Conservation (phyloP, 2,797 vertebrate species). For the Chaetophractus vellerosus region DNA sequence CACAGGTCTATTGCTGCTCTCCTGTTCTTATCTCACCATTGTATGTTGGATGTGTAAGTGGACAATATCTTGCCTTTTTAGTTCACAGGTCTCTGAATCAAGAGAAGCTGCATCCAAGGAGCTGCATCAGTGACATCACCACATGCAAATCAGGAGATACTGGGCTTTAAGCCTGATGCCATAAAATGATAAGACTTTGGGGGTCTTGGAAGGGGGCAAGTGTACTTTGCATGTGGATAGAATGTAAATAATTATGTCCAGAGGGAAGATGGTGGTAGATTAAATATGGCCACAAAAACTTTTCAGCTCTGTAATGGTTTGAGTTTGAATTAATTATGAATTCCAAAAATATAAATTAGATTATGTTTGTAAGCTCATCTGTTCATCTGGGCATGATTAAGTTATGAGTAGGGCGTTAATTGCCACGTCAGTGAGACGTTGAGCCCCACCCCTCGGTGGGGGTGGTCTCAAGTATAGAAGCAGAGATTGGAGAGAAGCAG, state of each 20-base stretch:
- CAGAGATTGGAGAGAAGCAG: too few relatives aligned
- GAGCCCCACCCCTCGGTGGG: too few relatives aligned
- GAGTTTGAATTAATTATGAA: too few relatives aligned
- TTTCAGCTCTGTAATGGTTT: too few relatives aligned
- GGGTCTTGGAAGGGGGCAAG: neutral
- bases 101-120: neutral
- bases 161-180: neutral
- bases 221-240: slow-evolving; percentile 24
- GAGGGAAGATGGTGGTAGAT: neutral
- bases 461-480: too few relatives aligned
- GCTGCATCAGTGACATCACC: slow-evolving; percentile 5
- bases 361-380: too few relatives aligned
- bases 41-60: neutral
- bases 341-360: too few relatives aligned
- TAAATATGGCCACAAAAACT: slow-evolving; percentile 49
- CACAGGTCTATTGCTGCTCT: neutral
- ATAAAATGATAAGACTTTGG: neutral
- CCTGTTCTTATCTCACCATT: neutral
- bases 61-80: neutral
- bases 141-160: neutral
- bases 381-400: too few relatives aligned
- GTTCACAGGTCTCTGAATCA: slow-evolving; percentile 33
- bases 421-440: too few relatives aligned
- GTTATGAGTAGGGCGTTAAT: too few relatives aligned
- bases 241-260: slow-evolving; percentile 17